Conservation (phyloP, 2,113 vertebrate genomes). For the Edolisoma coerulescens region DNA sequence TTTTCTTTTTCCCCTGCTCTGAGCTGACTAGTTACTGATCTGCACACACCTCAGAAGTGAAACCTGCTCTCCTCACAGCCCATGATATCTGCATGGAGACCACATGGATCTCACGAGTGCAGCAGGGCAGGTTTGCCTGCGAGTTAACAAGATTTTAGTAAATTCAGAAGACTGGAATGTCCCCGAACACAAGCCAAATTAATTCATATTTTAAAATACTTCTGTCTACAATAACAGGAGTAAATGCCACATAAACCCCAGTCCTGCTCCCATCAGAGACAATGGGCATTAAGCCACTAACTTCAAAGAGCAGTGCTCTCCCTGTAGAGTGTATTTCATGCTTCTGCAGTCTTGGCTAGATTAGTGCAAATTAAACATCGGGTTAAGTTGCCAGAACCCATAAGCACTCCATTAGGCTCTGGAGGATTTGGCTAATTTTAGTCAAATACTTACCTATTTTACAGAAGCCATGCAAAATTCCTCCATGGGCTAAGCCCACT, state of each 20-base stretch:
- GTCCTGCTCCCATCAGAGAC: constrained; percentile 47
- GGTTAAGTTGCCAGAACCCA: constrained; percentile 58
- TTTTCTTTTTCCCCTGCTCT: neutral
- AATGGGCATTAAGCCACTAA: constrained; percentile 56
- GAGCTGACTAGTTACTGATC: neutral
- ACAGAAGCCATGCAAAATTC: constrained; percentile 20
- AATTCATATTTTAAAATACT: constrained; percentile 23
- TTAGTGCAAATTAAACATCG: constrained; percentile 64
- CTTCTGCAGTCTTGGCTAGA: constrained; percentile 57
- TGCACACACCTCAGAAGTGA: neutral
- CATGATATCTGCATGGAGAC: neutral
- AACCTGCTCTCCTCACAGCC: neutral
- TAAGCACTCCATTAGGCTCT: constrained; percentile 56
- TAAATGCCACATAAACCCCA: constrained; percentile 24
- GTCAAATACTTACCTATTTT: constrained; percentile 54
- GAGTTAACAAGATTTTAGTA: neutral
- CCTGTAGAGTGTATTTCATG: constrained; percentile 58
- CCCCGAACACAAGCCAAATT: neutral
- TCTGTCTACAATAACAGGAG: constrained; percentile 4
- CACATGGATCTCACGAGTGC: neutral
- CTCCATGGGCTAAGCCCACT: neutral
- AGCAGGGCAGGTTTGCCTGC: neutral
- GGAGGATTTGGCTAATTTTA: constrained; percentile 66
- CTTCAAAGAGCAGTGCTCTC: constrained; percentile 45
- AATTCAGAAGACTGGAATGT: neutral